Conservation (phyloP, 2,797 vertebrate species). For the Pangasius krempfi region DNA sequence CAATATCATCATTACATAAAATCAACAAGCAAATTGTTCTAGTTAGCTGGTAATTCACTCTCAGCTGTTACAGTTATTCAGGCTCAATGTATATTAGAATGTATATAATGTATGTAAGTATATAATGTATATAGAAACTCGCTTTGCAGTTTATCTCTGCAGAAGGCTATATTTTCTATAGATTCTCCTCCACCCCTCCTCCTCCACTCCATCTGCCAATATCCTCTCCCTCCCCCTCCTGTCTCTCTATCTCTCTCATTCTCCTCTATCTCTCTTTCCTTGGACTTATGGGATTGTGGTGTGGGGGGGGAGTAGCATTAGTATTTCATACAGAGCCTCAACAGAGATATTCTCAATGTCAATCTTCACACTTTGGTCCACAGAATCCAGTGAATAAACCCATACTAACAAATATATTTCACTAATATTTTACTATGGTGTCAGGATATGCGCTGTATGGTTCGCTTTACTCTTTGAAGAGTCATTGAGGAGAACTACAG, state of each 20-base stretch:
- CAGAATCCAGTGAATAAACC: not conserved
- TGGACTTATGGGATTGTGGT: conserved; percentile 35
- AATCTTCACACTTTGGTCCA: conserved; percentile 18
- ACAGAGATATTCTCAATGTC: conserved; percentile 15
- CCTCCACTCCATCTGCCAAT: conserved; percentile 53
- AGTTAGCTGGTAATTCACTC: conserved; percentile 4
- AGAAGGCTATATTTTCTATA: conserved; percentile 30
- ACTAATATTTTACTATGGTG: not conserved
- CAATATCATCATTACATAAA: conserved; percentile 21
- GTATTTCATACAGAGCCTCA: conserved; percentile 10
- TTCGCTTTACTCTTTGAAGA: not conserved
- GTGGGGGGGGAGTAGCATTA: conserved; percentile 5
- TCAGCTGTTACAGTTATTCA: not conserved
- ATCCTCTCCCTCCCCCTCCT: conserved; percentile 45
- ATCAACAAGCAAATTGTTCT: conserved; percentile 11
- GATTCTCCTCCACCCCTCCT: conserved; percentile 35
- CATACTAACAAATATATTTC: conserved; percentile 14
- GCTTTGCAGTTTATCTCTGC: not conserved
- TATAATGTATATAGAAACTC: not conserved
- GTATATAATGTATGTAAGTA: not conserved
- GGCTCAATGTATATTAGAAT: not conserved
- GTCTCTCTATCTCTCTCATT: conserved; percentile 47
- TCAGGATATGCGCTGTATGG: too few species aligned
- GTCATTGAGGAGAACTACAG: not conserved
- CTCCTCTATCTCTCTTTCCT: conserved; percentile 38